phyloP scores from a whole-genome alignment of 2,113 vertebrate genomes.

The Mesoclemmys tuberculata region DNA sequence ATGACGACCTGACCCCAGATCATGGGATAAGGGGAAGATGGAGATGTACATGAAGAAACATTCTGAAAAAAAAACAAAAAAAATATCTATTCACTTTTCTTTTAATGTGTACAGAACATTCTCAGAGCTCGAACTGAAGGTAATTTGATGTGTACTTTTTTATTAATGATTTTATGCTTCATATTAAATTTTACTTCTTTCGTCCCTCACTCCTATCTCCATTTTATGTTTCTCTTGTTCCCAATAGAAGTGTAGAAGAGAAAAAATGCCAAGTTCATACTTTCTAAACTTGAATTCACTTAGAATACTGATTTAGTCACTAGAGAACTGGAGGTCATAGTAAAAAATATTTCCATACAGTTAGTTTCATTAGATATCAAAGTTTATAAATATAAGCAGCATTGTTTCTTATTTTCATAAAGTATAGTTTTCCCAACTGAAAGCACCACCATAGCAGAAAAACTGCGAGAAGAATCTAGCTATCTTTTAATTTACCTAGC shows the following conservation, averaged over 20 bases:
- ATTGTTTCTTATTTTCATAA: background rate
- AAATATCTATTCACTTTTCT: background rate
- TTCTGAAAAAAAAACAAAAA: background rate
- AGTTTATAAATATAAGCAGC: background rate
- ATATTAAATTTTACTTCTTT: background rate
- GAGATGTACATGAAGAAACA: background rate
- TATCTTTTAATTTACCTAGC: slow-evolving; percentile 1
- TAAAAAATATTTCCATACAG: slow-evolving; percentile 7
- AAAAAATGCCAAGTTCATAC: background rate
- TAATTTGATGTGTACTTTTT: background rate
- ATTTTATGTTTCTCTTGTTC: slow-evolving; percentile 14
- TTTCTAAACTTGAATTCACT: background rate
- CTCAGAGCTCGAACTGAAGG: background rate
- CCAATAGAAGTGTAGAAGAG: background rate
- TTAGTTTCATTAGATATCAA: background rate
- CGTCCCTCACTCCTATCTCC: background rate
- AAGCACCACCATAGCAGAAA: background rate
- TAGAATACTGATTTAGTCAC: background rate
- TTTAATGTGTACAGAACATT: background rate
- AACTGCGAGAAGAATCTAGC: background rate
- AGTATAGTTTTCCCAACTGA: rapidly evolving
- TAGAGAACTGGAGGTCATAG: background rate
- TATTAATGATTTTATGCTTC: background rate
- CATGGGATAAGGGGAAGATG: background rate
- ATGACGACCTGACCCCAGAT: background rate